Evolutionary conservation across 2,797 vertebrate species (phyloP), one percentile per base, ranked within the genome.

Genomic region (Neosilurus hyrtlii): DNA sequence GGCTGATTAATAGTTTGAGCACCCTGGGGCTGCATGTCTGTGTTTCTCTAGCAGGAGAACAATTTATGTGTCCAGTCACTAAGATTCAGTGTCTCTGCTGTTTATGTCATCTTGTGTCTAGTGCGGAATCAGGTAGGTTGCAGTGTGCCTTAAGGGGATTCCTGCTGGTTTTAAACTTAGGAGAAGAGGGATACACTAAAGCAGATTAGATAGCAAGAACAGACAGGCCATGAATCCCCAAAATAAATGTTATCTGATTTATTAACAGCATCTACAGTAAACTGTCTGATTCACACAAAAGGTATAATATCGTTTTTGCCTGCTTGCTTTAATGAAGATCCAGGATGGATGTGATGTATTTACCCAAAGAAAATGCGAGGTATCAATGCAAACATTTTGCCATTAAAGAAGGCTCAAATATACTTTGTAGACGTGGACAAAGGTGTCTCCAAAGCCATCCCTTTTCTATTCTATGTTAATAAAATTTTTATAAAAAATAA

Each of bases 91-190:
- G 89, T 89, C 91, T 91, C 75, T 79, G 88, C 86, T 73, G 89
- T 86, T 89, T 87, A 85, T 88, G 86, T 84, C 89, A 82, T 84
- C 81, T 83, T 86, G 89, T 86, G 86, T 88, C 86, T 88, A 87
- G 80, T 82, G 82, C 82, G 87, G 88, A 90, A 80, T 88, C 89
- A 91, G 86, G 84, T 79, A 91, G 86, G 85, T 91, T 87, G 90
- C 87, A 85, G 80, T 84, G 83, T 67, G 89, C 86, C 86, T 54
- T 83, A 71, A 90, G 82, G 62, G 80, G 79, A 52, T 83, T 59
- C 70, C 70, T 86, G 54, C 22, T 67, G 37, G 65, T 75, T 79
- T 62, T 73, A 52, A 82, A 24, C n/a, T 75, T 9, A 20, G 52
- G n/a, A 81, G 22, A 67, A n/a, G n/a, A 37, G 4, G 16, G 10